Evolutionary conservation across 2,113 vertebrate species (phyloP), one percentile per base, ranked within the genome.

Genomic region (Myrmophylax atrothorax): DNA sequence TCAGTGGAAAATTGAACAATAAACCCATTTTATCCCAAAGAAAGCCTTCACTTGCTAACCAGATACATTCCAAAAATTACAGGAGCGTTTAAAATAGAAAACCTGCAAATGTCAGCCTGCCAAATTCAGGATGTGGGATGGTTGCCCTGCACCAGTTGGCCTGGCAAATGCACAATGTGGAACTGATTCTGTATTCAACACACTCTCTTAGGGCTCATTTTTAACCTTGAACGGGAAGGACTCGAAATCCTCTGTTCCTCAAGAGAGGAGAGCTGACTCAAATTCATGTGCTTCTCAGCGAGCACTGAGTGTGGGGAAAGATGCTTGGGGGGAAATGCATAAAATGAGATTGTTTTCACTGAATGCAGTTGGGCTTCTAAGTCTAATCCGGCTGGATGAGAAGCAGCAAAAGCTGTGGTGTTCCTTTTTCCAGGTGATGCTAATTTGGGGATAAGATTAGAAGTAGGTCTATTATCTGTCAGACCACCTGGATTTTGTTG

Each of bases 161-260:
- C 60, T 95, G 86, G 84, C 93, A 95, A 49, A 22, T 20, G 69
- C 76, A 89, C 75, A 88, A 7, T 77, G 55, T 95, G 82, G 72
- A 90, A 75, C 74, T 82, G 84, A 53, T 7, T 96, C 73, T 90
- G 78, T 79, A 85, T 97, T 94, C 92, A 79, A 42, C 60, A 28
- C 52, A 4, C 79, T 88, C 74, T 81, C 78, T 50, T 40, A 62
- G 82, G 89, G 75, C 74, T 95, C 38, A 53, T 72, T 84, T 94
- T 94, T 95, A 91, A 95, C 94, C 94, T 94, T 95, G 87, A 93
- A 62, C 13, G 1, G 60, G 75, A 80, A 93, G 89, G 92, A 93
- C 87, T 87, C 0, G 0, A 70, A 83, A 85, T 76, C 87, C 70
- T 69, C 55, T 40, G 18, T 90, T 92, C 85, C 79, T 93, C 86